Conservation (phyloP, 2,113 vertebrate genomes). For the Alaudala cheleensis region DNA sequence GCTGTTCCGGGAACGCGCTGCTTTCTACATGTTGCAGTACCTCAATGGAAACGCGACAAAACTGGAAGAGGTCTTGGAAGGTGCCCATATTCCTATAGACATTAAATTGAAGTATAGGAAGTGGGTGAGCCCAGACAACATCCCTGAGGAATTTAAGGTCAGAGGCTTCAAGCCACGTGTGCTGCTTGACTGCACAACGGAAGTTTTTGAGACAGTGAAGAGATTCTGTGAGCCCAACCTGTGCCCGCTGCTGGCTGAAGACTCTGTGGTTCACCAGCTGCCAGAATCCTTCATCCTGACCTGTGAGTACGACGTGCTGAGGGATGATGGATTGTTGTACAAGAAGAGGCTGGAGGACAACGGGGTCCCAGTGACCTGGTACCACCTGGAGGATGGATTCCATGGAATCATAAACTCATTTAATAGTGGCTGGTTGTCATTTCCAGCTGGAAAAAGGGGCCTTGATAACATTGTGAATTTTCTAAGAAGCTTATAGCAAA, state of each 20-base stretch:
- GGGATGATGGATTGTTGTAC: constrained; percentile 83
- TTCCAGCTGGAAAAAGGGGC: constrained; percentile 67
- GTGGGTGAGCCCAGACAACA: constrained; percentile 78
- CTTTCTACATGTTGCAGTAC: constrained; percentile 72
- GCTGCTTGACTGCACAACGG: constrained; percentile 44
- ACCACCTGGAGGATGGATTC: constrained; percentile 79
- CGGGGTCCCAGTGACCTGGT: constrained; percentile 77
- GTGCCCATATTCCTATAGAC: constrained; percentile 74
- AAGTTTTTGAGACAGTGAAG: constrained; percentile 64
- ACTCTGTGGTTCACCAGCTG: constrained; percentile 57
- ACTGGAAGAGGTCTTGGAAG: constrained; percentile 69
- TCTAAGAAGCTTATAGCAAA: constrained; percentile 65
- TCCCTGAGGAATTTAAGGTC: constrained; percentile 74
- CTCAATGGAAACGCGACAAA: constrained; percentile 64
- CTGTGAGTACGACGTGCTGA: constrained; percentile 82
- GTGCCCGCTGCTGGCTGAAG: constrained; percentile 77
- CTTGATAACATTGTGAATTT: constrained; percentile 70
- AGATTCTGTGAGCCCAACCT: constrained; percentile 39
- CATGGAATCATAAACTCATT: constrained; percentile 76
- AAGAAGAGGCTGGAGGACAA: constrained; percentile 83
- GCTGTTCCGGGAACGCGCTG: constrained; percentile 60
- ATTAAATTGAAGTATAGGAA: constrained; percentile 69
- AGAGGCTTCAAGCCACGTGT: constrained; percentile 33
- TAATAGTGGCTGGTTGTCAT: constrained; percentile 53
- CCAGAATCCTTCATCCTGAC: constrained; percentile 82